phyloP scores from a whole-genome alignment of 2,113 vertebrate genomes.

The Pluvianellus socialis region DNA sequence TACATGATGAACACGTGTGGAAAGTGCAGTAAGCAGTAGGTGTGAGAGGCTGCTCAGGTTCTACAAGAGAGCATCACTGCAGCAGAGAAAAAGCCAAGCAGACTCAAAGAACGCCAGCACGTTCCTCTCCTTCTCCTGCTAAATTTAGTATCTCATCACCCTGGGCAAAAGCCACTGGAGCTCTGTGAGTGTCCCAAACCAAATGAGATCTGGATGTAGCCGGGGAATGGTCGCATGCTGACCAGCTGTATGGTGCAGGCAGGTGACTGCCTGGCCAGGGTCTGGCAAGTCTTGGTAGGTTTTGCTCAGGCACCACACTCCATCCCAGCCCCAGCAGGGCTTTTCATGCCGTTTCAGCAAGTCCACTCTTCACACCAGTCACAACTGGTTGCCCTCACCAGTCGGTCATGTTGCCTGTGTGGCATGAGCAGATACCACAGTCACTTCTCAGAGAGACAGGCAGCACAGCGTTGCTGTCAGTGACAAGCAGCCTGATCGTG shows the following conservation, averaged over 20 bases:
- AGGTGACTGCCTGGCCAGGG: background rate
- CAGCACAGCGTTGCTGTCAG: background rate
- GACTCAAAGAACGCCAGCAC: background rate
- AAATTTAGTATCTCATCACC: background rate
- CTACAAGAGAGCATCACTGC: background rate
- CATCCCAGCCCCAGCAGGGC: background rate
- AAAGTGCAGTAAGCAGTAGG: background rate
- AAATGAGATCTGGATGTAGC: background rate
- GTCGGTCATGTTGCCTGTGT: background rate
- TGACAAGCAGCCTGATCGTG: background rate
- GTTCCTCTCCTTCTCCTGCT: background rate
- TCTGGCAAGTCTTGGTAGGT: background rate
- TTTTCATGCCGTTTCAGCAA: background rate
- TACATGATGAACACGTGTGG: background rate
- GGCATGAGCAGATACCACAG: background rate
- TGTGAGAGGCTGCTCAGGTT: background rate
- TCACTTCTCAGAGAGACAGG: background rate
- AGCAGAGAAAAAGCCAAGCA: background rate
- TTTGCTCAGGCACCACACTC: background rate
- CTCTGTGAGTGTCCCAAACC: background rate
- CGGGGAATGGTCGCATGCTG: rapidly evolving
- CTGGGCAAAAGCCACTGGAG: background rate
- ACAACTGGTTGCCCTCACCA: background rate
- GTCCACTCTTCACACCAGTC: background rate
- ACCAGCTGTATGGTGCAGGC: rapidly evolving